Base-by-base conservation (phyloP, 2,113 vertebrate genomes). In the Synodontis membranacea region DNA sequence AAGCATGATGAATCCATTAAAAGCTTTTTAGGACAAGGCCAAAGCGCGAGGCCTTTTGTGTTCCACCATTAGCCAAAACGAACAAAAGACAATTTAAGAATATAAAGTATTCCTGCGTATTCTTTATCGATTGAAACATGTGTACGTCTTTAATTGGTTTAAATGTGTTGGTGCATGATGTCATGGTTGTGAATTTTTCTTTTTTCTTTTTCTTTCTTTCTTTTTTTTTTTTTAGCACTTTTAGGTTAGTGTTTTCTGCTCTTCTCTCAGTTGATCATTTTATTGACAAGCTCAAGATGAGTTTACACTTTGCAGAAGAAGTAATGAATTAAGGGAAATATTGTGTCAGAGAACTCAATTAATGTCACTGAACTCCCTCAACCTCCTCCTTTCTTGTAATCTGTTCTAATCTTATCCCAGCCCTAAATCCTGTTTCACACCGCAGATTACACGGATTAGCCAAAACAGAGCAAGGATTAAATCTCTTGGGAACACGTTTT, bases 371-470 rank as follows among this genome's bases (percentile, higher is more conserved):
- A 94, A 94, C 90, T 6, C 39, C 25, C 25, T 23, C 4, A 54
- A 15, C 58, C 21, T 56, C 74, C 28, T 75, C 25, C 75, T 78
- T 86, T 92, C 90, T 50, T 90, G 90, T 92, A 92, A 92, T 92
- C 91, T 90, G 88, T 31, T 56, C 50, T 70, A 39, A 87, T 93
- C 86, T 90, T 52, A 90, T 88, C 91, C 92, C 89, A 90, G 89
- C 88, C 88, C 90, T 93, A 93, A 79, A 95, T 93, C 93, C 91
- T 78, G 86, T 88, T 87, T 84, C 64, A 85, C 89, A 84, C 82
- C 84, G 88, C 80, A 90, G 92, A 94, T 94, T 93, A 94, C 54
- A 89, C 58, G 92, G 94, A 94, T 94, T 94, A 93, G 25, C 60
- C 88, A 50, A 4, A 75, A 82, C 25, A 46, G 14, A 56, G 15